phyloP scores from a whole-genome alignment of 37 sponge, comb jelly and placozoan genomes.

The Beroe ovata region DNA sequence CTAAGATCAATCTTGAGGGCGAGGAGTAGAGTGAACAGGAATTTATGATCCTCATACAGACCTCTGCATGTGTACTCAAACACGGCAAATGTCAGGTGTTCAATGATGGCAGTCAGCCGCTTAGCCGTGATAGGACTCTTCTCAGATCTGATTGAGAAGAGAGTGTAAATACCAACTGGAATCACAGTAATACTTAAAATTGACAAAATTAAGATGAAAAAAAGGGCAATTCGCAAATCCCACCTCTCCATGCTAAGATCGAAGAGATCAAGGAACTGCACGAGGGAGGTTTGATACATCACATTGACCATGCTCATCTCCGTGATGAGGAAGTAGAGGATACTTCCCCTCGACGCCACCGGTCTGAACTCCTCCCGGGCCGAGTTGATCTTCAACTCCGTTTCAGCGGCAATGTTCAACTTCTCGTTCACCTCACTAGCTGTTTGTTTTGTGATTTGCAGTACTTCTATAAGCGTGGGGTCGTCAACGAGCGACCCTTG shows the following conservation, averaged over 20 bases:
- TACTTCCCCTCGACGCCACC: slow-evolving; percentile 67
- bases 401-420: slow-evolving; percentile 89
- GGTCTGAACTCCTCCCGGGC: slow-evolving; percentile 98
- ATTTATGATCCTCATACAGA: slow-evolving; percentile 68
- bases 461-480: slow-evolving; percentile 91
- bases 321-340: slow-evolving; percentile 67
- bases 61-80: slow-evolving; percentile 68
- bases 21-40: slow-evolving; percentile 69
- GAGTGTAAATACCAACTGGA: background rate
- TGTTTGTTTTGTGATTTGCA: slow-evolving; percentile 90
- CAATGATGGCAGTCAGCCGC: slow-evolving; percentile 51
- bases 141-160: background rate
- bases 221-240: no score
- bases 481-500: slow-evolving; percentile 96
- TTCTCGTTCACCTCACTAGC: slow-evolving; percentile 94
- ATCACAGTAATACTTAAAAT: background rate
- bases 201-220: no score
- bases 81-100: slow-evolving; percentile 67
- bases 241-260: slow-evolving; percentile 68
- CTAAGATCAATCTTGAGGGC: slow-evolving; percentile 69
- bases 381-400: slow-evolving; percentile 90
- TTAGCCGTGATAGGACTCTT: slow-evolving; percentile 66
- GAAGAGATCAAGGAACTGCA: slow-evolving; percentile 68
- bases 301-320: slow-evolving; percentile 70
- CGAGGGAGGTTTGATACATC: slow-evolving; percentile 69